These are phyloP conservation scores for Serranus cabrilla DNA, from an alignment of 2,797 vertebrate species.

Conservation along the genomic window DNA sequence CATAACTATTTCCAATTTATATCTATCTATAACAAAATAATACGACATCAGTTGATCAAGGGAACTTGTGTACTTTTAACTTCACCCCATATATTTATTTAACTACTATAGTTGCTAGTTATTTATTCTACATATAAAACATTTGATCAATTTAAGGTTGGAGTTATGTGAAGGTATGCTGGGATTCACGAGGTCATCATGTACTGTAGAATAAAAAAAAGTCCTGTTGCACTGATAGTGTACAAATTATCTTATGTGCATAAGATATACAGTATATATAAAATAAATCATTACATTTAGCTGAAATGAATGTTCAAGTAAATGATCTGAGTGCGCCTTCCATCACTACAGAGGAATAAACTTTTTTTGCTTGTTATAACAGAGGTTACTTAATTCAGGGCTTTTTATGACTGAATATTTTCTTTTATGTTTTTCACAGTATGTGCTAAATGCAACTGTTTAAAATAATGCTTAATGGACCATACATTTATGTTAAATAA, in stretches of 20 bases:
- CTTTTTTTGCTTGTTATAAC: not conserved
- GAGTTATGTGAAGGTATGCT: too few relatives aligned
- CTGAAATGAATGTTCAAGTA: too few relatives aligned
- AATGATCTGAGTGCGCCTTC: not conserved
- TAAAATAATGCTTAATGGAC: not conserved
- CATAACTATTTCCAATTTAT: too few relatives aligned
- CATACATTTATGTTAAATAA: constrained; percentile 27
- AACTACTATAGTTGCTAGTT: not conserved
- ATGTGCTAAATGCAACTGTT: not conserved
- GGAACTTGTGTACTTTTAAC: not conserved
- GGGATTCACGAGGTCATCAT: too few relatives aligned
- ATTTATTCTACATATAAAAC: not conserved
- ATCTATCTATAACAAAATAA: too few relatives aligned
- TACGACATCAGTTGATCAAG: too few relatives aligned
- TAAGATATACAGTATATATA: not conserved
- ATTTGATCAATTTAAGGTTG: not conserved
- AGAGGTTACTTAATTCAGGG: not conserved
- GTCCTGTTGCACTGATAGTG: too few relatives aligned
- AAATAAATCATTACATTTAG: too few relatives aligned
- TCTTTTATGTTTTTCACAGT: not conserved
- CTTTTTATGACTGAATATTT: constrained; percentile 5
- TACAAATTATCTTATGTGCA: too few relatives aligned
- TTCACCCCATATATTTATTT: not conserved
- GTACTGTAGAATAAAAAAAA: too few relatives aligned
- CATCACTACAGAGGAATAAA: not conserved